Conservation (phyloP, 2,113 vertebrate genomes). For the Chloropsis hardwickii region DNA sequence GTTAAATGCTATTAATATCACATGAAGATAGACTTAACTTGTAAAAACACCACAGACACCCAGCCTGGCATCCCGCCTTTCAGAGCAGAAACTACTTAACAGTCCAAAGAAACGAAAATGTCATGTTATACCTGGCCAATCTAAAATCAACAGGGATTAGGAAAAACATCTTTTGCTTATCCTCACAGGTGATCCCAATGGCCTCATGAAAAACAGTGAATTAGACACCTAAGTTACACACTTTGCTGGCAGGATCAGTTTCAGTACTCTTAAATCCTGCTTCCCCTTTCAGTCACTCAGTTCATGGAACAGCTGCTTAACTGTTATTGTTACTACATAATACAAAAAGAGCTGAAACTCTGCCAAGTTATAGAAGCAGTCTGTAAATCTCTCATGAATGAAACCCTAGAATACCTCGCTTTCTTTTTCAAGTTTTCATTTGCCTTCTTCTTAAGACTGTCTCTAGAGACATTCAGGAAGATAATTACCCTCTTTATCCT, state of each 20-base stretch:
- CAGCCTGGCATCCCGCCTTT: neutral
- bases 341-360: neutral
- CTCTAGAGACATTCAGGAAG: neutral
- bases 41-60: neutral
- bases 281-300: neutral
- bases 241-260: neutral
- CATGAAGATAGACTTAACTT: neutral
- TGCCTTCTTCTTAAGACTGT: neutral
- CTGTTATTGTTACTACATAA: neutral
- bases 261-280: neutral
- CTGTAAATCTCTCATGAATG: neutral
- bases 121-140: neutral
- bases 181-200: neutral
- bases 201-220: neutral
- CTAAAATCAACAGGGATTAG: neutral
- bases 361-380: neutral
- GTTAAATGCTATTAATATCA: neutral
- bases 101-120: neutral
- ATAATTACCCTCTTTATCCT: slow-evolving; percentile 80
- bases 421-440: neutral
- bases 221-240: neutral
- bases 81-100: neutral
- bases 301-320: neutral
- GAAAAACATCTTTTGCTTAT: neutral
- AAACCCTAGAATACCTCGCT: neutral